Evolutionary conservation across 2,888 invertebrate genomes (phyloP), one percentile per base, ranked within the genome.

Genomic region (Ernsta delagoae): DNA sequence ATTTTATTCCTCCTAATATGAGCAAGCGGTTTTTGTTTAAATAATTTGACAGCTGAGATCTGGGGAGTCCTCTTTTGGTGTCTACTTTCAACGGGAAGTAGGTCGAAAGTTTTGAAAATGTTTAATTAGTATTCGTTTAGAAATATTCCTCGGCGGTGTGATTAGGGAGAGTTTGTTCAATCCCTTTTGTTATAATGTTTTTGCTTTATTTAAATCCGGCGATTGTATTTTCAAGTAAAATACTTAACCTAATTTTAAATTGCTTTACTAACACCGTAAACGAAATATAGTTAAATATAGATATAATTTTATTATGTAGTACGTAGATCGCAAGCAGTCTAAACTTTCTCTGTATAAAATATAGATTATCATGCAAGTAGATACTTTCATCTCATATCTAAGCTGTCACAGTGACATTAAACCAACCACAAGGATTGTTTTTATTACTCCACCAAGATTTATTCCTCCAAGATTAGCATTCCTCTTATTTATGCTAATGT

Each of bases 401-500:
- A 67, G 53, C 84, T 83, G 86, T 87, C 86, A 86, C 77, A 81
- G 78, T 80, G 81, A 87, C 88, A 87, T 86, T 85, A 85, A 86
- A 79, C 82, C 80, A 75, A 75, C 81, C 79, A 77, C 78, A 71
- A 79, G 86, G 88, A 88, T 92, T 90, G 89, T 91, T 92, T 92
- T 92, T 90, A 90, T 91, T 90, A 85, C 87, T 81, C 79, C 68
- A 79, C 79, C 80, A 84, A 90, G 90, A 92, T 92, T 93, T 93
- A 92, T 92, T 92, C 88, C 87, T 87, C 86, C 86, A 83, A 90
- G 92, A 93, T 93, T 93, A 93, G 91, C 92, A 90, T 90, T 89
- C 85, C 88, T 88, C 90, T 92, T 92, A 92, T 92, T 93, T 92
- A 92, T 93, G 92, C 91, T 93, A 93, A 93, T 93, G 92, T 91